These are phyloP conservation scores for Sturmia bella DNA, from an alignment of 2,888 invertebrate genomes.

Conservation along the genomic window DNA sequence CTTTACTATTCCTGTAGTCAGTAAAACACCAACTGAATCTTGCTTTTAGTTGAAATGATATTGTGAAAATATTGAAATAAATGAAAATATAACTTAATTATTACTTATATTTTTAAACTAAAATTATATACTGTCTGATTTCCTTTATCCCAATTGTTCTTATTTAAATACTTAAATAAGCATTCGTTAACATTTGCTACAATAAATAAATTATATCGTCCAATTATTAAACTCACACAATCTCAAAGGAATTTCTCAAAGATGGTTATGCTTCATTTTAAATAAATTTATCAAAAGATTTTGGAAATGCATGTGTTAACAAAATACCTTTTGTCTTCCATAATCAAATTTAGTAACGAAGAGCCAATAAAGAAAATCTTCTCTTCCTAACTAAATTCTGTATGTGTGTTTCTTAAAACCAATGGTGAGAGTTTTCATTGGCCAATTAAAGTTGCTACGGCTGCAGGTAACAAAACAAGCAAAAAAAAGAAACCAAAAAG, in stretches of 20 bases:
- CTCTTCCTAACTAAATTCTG: too few relatives aligned
- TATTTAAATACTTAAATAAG: neutral
- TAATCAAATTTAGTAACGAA: slow-evolving; percentile 76
- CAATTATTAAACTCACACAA: slow-evolving; percentile 30
- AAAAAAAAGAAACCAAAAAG: neutral
- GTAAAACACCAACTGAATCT: too few relatives aligned
- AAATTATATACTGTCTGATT: neutral
- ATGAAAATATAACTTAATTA: too few relatives aligned
- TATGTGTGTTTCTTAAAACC: neutral
- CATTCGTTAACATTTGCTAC: neutral
- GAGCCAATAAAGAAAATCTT: slow-evolving; percentile 7
- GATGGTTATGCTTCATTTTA: slow-evolving; percentile 16
- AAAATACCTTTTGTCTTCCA: slow-evolving; percentile 59
- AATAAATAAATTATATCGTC: slow-evolving; percentile 27
- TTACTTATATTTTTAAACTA: too few relatives aligned
- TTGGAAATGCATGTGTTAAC: neutral
- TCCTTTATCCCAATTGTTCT: neutral
- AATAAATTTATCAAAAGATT: slow-evolving; percentile 51
- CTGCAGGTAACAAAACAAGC: slow-evolving; percentile 61
- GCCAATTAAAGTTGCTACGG: slow-evolving; percentile 51
- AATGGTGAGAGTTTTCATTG: neutral
- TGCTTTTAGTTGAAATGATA: too few relatives aligned
- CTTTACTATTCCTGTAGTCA: too few relatives aligned
- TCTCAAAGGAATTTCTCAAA: slow-evolving; percentile 37
- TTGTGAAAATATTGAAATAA: too few relatives aligned